Conservation (phyloP, 2,888 invertebrate genomes). For the Acronicta alni region DNA sequence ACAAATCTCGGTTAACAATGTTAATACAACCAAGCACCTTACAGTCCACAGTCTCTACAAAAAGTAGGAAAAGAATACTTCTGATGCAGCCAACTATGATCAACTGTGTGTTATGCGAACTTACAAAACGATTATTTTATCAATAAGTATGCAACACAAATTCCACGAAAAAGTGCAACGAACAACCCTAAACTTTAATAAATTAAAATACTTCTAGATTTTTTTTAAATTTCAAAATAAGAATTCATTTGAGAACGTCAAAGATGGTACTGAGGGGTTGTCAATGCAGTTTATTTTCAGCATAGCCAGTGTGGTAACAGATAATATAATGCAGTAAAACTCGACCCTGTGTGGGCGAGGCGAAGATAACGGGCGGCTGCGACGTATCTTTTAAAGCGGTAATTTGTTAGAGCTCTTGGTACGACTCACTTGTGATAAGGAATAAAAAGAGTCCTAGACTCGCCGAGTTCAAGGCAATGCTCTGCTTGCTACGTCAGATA, state of each 20-base stretch:
- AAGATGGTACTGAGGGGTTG: conserved; percentile 62
- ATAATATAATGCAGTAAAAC: conserved; percentile 82
- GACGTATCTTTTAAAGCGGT: conserved; percentile 80
- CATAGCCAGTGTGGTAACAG: conserved; percentile 76
- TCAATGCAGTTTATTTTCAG: conserved; percentile 80
- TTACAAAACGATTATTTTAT: no score
- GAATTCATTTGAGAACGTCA: conserved; percentile 62
- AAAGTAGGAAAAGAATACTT: no score
- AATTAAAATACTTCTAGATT: no score
- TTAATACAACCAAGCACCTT: no score
- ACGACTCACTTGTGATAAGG: conserved; percentile 72
- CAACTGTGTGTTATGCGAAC: no score
- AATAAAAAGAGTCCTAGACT: conserved; percentile 54
- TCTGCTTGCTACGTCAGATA: conserved; percentile 30
- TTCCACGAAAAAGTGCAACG: no score
- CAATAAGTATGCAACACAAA: no score
- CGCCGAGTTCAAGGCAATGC: conserved; percentile 61
- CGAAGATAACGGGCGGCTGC: conserved; percentile 73
- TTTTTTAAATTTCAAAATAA: conserved; percentile 48
- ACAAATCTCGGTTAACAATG: no score
- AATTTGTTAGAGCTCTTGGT: conserved; percentile 80
- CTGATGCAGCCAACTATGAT: no score
- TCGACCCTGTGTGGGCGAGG: conserved; percentile 78
- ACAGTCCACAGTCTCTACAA: no score
- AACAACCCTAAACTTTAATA: no score